Base-by-base conservation (phyloP, 2,797 vertebrate species). In the Erithacus rubecula region DNA sequence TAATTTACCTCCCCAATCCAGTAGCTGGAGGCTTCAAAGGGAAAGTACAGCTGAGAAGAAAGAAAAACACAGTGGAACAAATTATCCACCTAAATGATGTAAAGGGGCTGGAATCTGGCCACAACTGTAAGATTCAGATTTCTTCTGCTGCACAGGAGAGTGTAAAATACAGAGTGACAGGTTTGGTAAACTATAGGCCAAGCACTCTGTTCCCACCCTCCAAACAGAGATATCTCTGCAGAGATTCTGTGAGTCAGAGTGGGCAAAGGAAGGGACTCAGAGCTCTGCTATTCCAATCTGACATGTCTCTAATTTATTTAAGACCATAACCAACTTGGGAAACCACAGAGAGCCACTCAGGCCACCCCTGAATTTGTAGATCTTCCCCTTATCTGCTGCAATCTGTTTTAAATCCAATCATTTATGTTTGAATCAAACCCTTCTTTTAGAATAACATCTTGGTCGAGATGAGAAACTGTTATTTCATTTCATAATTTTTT, bases 11-110 rank as follows among this genome's bases (percentile, higher is more conserved):
- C 86, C 44, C 34, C 62, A 64, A 51, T 21, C 55, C 91, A 94
- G 96, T 96, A 96, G 95, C 94, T 86, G 60, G 74, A 96, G 70
- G 92, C 89, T 97, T 94, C 94, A 94, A 95, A 96, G 82, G 74
- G 76, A 94, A 93, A 93, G 51, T 60, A 86, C 87, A 93, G 89
- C 80, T 76, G 92, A 96, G 69, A 95, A 89, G 76, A 91, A 96
- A 95, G 90, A n/a, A 92, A 95, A 92, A 91, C 77, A 88, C 60
- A 90, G 87, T 16, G 55, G 91, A 96, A 95, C 76, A 92, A 95
- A 94, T 96, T 95, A 94, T 90, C 91, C 78, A 93, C 92, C 87
- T 95, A 86, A 90, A 43, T 95, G 93, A 97, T 91, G 91, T 82
- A 93, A 93, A 96, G 65, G 46, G 76, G 63, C 79, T 91, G 95